These are phyloP conservation scores for Labrus mixtus DNA, from an alignment of 2,113 vertebrate genomes.

Conservation along the genomic window DNA sequence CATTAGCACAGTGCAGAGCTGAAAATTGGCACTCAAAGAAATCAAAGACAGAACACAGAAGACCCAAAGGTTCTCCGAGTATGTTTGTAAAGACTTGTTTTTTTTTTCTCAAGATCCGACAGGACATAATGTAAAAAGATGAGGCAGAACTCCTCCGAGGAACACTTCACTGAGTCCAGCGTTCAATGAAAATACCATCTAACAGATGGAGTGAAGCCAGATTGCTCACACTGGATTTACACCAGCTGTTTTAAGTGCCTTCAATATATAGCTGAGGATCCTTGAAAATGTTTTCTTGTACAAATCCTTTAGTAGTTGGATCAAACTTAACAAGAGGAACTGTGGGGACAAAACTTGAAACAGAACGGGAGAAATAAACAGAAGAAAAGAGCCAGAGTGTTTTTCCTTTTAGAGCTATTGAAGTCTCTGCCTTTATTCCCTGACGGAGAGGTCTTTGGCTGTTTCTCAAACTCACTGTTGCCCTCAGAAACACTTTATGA, in stretches of 20 bases:
- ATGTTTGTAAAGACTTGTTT: conserved; percentile 12
- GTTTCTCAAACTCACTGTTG: conserved; percentile 28
- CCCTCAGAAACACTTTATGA: neutral
- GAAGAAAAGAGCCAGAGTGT: conserved; percentile 9
- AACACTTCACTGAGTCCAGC: neutral
- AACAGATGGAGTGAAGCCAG: conserved; percentile 46
- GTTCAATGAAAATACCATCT: neutral
- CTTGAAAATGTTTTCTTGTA: neutral
- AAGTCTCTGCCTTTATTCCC: conserved; percentile 39
- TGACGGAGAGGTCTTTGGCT: neutral
- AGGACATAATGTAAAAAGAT: conserved; percentile 1
- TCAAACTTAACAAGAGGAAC: neutral
- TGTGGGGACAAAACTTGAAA: neutral
- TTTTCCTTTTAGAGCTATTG: conserved; percentile 8
- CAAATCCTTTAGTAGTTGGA: neutral
- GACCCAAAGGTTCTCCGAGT: conserved; percentile 16
- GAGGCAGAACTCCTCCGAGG: conserved; percentile 3
- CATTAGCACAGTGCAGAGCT: conserved; percentile 24
- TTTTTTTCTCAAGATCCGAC: neutral
- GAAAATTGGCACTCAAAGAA: conserved; percentile 29
- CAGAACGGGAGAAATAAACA: conserved; percentile 12
- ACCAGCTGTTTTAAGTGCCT: conserved; percentile 29
- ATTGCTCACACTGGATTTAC: conserved; percentile 10
- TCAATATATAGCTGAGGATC: conserved; percentile 2
- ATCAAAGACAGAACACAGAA: conserved; percentile 6